phyloP scores from a whole-genome alignment of 2,888 invertebrate species.

The Euclidia mi region DNA sequence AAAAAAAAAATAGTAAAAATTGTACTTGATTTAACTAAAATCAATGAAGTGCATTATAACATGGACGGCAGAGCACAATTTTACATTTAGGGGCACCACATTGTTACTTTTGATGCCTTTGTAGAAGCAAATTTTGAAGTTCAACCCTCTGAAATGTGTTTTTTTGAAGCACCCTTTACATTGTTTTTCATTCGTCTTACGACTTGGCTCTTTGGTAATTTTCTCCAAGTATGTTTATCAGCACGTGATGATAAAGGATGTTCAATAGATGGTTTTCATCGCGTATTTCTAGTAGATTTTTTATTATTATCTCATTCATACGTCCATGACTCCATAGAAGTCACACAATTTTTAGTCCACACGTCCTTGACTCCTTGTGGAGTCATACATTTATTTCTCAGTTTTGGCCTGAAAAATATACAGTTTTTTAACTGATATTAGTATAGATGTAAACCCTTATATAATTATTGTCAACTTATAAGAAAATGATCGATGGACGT shows the following conservation, averaged over 20 bases:
- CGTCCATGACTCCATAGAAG: conserved; percentile 10
- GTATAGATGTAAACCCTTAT: conserved; percentile 4
- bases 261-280: conserved; percentile 8
- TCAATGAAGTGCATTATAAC: too few species aligned
- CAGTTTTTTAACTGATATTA: not conserved
- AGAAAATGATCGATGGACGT: conserved; percentile 3
- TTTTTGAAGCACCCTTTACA: conserved; percentile 17
- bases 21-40: too few species aligned
- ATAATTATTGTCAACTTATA: too few species aligned
- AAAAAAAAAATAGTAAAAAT: too few species aligned
- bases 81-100: too few species aligned
- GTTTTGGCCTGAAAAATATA: too few species aligned
- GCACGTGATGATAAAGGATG: conserved; percentile 1
- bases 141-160: too few species aligned
- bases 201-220: conserved; percentile 4
- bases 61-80: too few species aligned
- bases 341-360: conserved; percentile 9
- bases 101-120: too few species aligned
- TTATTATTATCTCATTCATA: too few species aligned
- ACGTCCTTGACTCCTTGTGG: conserved; percentile 11
- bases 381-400: conserved; percentile 9
- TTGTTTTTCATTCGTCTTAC: conserved; percentile 13
- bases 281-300: conserved; percentile 9
- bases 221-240: too few species aligned
- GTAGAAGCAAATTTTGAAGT: too few species aligned